Conservation (phyloP, 2,113 vertebrate species). For the Tinamus guttatus region DNA sequence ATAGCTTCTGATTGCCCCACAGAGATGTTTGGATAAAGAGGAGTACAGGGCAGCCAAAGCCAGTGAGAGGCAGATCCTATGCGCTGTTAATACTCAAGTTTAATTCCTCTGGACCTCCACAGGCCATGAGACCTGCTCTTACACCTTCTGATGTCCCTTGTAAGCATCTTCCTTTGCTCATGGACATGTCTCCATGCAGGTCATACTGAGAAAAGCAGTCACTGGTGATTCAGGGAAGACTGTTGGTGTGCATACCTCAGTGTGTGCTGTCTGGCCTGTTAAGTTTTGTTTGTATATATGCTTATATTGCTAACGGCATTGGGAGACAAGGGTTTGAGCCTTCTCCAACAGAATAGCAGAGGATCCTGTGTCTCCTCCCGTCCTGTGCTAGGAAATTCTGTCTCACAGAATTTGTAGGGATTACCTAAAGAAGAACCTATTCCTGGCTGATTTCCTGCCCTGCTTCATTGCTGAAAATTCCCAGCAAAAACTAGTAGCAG, state of each 20-base stretch:
- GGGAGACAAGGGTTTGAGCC: neutral
- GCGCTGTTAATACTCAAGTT: too few species aligned
- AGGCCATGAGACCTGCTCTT: neutral
- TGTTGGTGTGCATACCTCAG: neutral
- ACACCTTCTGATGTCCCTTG: neutral
- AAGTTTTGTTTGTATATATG: neutral
- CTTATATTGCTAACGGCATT: neutral
- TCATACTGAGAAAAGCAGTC: neutral
- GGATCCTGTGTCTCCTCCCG: neutral
- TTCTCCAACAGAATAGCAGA: neutral
- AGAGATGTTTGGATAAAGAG: neutral
- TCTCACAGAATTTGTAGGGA: neutral
- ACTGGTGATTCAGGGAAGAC: neutral
- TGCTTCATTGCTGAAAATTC: neutral
- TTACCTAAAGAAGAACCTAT: neutral
- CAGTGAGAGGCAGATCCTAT: too few species aligned
- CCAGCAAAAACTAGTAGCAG: neutral
- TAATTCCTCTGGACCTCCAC: neutral
- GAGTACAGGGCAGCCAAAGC: neutral
- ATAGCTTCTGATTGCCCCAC: neutral
- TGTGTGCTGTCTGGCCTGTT: neutral
- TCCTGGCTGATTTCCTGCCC: neutral
- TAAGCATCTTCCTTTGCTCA: neutral
- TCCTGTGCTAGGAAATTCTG: neutral
- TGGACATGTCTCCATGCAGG: neutral